Percentiles rank a stretch among this genome's conserved stretches.
These are phyloP conservation scores for Lacanobia wlatinum DNA, from an alignment of 2,888 invertebrate species.

Conservation along the genomic window DNA sequence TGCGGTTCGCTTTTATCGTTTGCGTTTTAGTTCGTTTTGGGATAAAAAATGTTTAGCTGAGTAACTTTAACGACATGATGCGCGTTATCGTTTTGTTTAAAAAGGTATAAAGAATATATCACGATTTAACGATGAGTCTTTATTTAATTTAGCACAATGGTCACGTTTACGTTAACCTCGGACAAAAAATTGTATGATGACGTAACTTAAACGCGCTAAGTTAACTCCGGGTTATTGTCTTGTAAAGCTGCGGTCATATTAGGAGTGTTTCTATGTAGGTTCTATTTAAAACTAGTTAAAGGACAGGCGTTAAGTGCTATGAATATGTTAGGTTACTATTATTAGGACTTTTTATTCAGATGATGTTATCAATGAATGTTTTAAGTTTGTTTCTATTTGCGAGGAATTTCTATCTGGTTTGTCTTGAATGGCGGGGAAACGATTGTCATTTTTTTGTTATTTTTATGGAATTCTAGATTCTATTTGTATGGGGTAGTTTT, in stretches of 20 bases:
- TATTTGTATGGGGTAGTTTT: not conserved
- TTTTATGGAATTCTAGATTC: not conserved
- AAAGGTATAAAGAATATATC: conserved; percentile 16
- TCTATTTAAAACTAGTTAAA: conserved; percentile 60
- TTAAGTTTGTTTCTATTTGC: conserved; percentile 29
- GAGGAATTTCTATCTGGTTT: conserved; percentile 17
- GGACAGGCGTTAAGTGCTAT: conserved; percentile 42
- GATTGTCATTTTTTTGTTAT: conserved; percentile 4
- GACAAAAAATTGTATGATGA: conserved; percentile 28
- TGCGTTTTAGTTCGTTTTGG: conserved; percentile 37
- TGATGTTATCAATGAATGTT: conserved; percentile 43
- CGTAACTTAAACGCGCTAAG: conserved; percentile 57
- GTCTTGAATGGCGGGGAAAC: conserved; percentile 8
- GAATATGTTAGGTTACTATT: conserved; percentile 34
- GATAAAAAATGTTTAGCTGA: conserved; percentile 6
- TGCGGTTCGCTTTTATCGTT: conserved; percentile 19
- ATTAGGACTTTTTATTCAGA: conserved; percentile 36
- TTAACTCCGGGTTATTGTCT: conserved; percentile 61
- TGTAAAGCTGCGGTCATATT: conserved; percentile 39
- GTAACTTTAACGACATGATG: conserved; percentile 37
- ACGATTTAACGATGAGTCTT: conserved; percentile 39
- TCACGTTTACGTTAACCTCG: conserved; percentile 39
- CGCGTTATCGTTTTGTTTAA: not conserved
- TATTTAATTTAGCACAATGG: conserved; percentile 38
- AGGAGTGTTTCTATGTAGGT: conserved; percentile 46